These are phyloP conservation scores for Lepidurus apus DNA, from an alignment of 1,140 invertebrate species.

Conservation along the genomic window DNA sequence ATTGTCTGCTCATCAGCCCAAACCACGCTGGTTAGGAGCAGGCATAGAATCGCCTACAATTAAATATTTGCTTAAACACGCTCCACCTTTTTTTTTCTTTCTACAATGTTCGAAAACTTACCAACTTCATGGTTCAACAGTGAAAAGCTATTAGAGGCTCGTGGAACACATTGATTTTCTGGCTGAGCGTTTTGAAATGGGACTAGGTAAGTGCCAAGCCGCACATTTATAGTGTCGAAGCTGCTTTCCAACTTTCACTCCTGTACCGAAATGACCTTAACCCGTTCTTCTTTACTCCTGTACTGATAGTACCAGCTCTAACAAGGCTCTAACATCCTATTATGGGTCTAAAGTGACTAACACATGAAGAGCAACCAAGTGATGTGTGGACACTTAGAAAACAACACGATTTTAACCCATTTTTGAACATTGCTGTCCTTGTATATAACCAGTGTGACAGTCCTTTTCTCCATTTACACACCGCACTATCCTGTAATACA, in stretches of 20 bases:
- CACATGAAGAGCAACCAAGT: no score
- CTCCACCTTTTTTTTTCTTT: no score
- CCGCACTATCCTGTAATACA: no score
- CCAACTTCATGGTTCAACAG: conserved; percentile 11
- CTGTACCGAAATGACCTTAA: not conserved
- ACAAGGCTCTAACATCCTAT: no score
- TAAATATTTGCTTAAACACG: not conserved
- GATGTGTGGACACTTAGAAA: no score
- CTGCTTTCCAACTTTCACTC: conserved; percentile 9
- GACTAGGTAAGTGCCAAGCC: not conserved
- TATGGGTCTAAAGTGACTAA: no score
- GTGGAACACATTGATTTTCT: not conserved
- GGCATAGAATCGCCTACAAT: not conserved
- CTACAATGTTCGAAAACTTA: not conserved
- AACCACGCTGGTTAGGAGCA: not conserved
- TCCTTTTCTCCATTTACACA: no score
- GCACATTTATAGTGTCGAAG: not conserved
- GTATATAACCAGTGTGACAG: no score
- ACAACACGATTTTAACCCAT: no score
- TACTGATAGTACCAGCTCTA: no score
- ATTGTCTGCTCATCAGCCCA: not conserved
- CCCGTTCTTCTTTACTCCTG: not conserved
- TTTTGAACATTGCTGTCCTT: no score
- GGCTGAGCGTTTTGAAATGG: not conserved
- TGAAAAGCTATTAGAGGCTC: not conserved